phyloP scores from a whole-genome alignment of 1,140 invertebrate species.

The Cotesia glomerata region DNA sequence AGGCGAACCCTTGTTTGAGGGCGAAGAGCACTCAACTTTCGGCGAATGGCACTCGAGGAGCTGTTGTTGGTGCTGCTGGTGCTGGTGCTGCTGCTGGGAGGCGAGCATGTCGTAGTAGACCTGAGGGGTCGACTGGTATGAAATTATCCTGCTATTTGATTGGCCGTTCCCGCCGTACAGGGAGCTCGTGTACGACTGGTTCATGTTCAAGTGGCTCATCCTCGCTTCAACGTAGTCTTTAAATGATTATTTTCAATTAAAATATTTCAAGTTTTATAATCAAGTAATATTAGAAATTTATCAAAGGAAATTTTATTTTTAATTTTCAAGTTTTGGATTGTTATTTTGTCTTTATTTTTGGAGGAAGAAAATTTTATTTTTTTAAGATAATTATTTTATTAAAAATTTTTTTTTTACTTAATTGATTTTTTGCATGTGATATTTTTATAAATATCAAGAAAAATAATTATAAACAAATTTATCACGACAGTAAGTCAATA shows the following conservation, averaged over 20 bases:
- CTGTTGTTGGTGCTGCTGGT: constrained; percentile 45
- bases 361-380: no score
- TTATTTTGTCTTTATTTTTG: no score
- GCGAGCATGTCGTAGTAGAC: constrained; percentile 50
- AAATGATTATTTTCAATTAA: background rate
- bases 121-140: constrained; percentile 34
- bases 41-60: constrained; percentile 52
- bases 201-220: constrained; percentile 39
- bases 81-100: constrained; percentile 43
- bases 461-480: no score
- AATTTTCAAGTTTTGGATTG: no score
- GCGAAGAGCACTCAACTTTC: constrained; percentile 56
- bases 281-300: no score
- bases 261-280: no score
- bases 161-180: constrained; percentile 38
- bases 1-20: constrained; percentile 49
- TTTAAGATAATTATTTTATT: no score
- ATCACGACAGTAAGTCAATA: no score
- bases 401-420: no score
- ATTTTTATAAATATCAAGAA: no score
- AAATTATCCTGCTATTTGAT: constrained; percentile 34
- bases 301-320: no score
- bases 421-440: no score
- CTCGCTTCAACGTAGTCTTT: constrained; percentile 49
- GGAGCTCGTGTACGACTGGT: constrained; percentile 38